Evolutionary conservation across 1,140 invertebrate genomes (phyloP).

Genomic region (Bicyclus anynana): DNA sequence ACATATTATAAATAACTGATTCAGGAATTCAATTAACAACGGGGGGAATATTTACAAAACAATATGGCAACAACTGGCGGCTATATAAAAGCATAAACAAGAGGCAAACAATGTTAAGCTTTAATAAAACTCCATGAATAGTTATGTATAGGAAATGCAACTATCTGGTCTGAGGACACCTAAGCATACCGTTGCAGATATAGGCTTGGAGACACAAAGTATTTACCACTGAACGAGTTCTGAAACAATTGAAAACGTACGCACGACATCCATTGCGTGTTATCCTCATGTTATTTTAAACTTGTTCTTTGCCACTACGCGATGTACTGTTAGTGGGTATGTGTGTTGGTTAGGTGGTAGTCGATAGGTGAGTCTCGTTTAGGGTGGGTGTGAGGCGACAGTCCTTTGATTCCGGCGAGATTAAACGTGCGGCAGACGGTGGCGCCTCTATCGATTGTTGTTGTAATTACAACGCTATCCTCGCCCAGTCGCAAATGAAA

Average conservation of each 20-base stretch:
- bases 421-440: slow-evolving; percentile 77
- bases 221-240: slow-evolving; percentile 53
- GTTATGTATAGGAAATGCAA: slow-evolving; percentile 70
- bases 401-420: slow-evolving; percentile 76
- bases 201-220: slow-evolving; percentile 70
- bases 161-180: slow-evolving; percentile 68
- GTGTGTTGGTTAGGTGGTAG: slow-evolving; percentile 26
- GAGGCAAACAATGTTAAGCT: slow-evolving; percentile 63
- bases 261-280: slow-evolving; percentile 35
- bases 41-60: slow-evolving; percentile 43
- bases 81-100: slow-evolving; percentile 46
- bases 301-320: slow-evolving; percentile 8
- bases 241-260: slow-evolving; percentile 36
- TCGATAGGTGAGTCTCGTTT: slow-evolving; percentile 46
- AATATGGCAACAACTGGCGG: slow-evolving; percentile 46
- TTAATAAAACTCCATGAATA: slow-evolving; percentile 68
- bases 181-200: slow-evolving; percentile 67
- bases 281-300: not conserved
- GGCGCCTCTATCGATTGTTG: slow-evolving; percentile 76
- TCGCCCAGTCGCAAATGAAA: slow-evolving; percentile 76
- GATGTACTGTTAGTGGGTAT: slow-evolving; percentile 31
- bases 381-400: slow-evolving; percentile 67
- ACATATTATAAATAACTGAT: slow-evolving; percentile 31
- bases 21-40: slow-evolving; percentile 37
- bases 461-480: slow-evolving; percentile 76